Evolutionary conservation across 2,888 invertebrate species (phyloP).

Genomic region (Polymixis lichenea): DNA sequence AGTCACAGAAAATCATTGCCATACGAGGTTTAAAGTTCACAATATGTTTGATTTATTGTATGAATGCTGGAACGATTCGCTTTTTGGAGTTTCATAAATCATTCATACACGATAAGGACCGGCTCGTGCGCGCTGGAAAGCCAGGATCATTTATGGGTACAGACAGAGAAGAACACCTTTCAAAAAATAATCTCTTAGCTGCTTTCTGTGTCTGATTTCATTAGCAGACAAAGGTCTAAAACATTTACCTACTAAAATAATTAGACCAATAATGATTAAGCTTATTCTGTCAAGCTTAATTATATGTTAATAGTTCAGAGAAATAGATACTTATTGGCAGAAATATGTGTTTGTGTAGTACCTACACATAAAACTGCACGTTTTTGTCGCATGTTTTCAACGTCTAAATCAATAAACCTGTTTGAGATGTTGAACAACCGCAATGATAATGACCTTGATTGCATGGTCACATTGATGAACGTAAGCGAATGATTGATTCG

Average conservation of each 20-base stretch:
- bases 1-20: conserved; percentile 27
- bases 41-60: conserved; percentile 26
- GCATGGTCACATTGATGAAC: neutral
- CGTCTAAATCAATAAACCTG: neutral
- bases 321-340: neutral
- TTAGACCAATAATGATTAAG: neutral
- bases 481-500: conserved; percentile 23
- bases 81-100: conserved; percentile 15
- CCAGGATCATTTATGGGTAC: neutral
- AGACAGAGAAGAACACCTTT: neutral
- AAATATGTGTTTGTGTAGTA: neutral
- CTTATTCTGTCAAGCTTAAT: neutral
- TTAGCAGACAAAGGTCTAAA: neutral
- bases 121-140: neutral
- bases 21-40: conserved; percentile 46
- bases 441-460: conserved; percentile 34
- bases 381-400: neutral
- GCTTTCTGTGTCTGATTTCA: neutral
- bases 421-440: conserved; percentile 21
- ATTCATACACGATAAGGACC: conserved; percentile 14
- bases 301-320: neutral
- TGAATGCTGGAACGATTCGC: conserved; percentile 13
- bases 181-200: neutral
- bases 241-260: neutral
- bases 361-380: neutral